phyloP scores from a whole-genome alignment of 2,797 vertebrate genomes.

The Chaenodraco wilsoni region DNA sequence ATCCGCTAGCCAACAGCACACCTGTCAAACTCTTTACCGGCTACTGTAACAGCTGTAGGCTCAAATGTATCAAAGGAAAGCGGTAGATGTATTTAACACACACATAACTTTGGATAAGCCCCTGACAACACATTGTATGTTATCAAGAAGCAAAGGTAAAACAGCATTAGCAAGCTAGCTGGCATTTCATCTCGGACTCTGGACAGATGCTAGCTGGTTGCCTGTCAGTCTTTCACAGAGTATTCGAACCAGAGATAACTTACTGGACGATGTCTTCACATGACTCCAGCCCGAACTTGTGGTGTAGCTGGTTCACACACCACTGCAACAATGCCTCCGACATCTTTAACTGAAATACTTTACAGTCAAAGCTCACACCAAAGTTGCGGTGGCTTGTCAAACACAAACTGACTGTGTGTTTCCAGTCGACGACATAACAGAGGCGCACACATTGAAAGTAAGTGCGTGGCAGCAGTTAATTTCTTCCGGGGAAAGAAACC shows the following conservation, averaged over 20 bases:
- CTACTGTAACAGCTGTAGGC: neutral
- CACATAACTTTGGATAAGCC: accelerated
- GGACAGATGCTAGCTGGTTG: conserved; percentile 12
- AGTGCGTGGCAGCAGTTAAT: conserved; percentile 9
- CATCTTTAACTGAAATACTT: conserved; percentile 60
- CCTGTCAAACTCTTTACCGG: neutral
- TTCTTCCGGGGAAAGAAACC: conserved; percentile 23
- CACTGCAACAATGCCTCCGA: conserved; percentile 83
- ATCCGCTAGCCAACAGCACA: neutral
- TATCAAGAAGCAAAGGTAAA: neutral
- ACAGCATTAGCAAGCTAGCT: neutral
- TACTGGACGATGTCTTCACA: conserved; percentile 92
- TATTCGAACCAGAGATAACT: conserved; percentile 54
- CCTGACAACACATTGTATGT: neutral
- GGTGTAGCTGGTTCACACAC: conserved; percentile 87
- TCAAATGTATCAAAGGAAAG: neutral
- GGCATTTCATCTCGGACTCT: neutral
- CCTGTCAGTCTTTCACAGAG: neutral
- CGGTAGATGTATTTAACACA: neutral
- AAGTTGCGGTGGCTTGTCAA: conserved; percentile 5
- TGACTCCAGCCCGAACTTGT: conserved; percentile 89
- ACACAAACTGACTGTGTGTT: conserved; percentile 22
- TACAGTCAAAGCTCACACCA: accelerated
- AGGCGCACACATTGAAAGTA: conserved; percentile 24
- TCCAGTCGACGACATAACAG: conserved; percentile 60